These are phyloP conservation scores for Pecten maximus DNA, from an alignment of 2,888 invertebrate species.

Conservation along the genomic window DNA sequence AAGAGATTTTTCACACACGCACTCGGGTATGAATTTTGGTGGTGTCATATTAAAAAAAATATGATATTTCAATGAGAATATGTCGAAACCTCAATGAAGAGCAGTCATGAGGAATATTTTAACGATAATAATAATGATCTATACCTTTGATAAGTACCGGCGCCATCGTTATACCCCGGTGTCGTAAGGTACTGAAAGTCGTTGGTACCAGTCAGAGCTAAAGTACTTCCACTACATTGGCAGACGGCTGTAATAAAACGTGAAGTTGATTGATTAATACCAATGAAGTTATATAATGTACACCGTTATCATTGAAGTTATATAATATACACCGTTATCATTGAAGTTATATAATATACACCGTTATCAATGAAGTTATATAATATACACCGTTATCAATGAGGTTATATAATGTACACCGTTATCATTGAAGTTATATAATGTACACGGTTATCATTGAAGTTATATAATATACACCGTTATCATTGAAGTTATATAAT, in stretches of 20 bases:
- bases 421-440: no score
- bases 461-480: no score
- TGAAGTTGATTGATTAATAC: no score
- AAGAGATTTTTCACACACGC: neutral
- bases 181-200: slow-evolving; percentile 51
- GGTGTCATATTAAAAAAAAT: neutral
- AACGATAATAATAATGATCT: neutral
- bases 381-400: no score
- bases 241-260: slow-evolving; percentile 41
- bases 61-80: no score
- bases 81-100: neutral
- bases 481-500: no score
- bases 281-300: neutral
- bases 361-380: no score
- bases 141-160: slow-evolving; percentile 52
- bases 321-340: no score
- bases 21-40: neutral
- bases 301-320: no score
- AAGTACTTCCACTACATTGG: slow-evolving; percentile 46
- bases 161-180: slow-evolving; percentile 47
- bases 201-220: slow-evolving; percentile 42
- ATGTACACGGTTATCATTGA: no score
- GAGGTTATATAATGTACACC: no score
- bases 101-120: neutral
- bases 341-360: no score